Base-by-base conservation (phyloP, 2,888 invertebrate species). In the Cartodere bifasciata region DNA sequence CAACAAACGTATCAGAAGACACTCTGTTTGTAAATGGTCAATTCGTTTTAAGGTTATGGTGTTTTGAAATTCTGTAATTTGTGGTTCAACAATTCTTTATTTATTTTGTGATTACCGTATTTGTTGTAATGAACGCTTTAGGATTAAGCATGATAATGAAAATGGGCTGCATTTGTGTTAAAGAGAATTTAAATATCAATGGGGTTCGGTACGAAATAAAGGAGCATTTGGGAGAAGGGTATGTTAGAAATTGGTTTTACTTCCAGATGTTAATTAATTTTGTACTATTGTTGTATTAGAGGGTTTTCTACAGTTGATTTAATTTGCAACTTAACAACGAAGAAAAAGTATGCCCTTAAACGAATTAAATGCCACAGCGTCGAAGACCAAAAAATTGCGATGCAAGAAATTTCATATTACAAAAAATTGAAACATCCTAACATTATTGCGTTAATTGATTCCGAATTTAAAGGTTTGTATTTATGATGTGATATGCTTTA, bases 291-390 rank as follows among this genome's bases (percentile, higher is more conserved):
- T n/a, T n/a, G n/a, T n/a, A n/a, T n/a, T n/a, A 86, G 86, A 5
- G 86, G 85, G 6, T 87, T 86, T 53, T 85, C 85, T 49, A 70
- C 75, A 27, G 81, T 87, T 29, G 77, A 79, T 48, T 62, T 87
- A 41, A 75, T 79, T 1, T 80, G 84, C 56, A 78, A 82, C 50
- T 51, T 62, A 2, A 43, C 65, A 16, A 76, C 72, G 3, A 72
- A 69, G 44, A 73, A 72, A 40, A 62, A 68, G 39, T 84, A 71
- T 60, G 87, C 85, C 4, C 60, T 86, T 24, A 87, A 87, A 60
- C 68, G 80, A 46, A 81, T 86, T 34, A 68, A 70, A n/a, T 85
- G 84, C 48, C 85, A 86, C 56, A 74, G 78, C 37, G 63, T 71
- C 34, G 78, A 79, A 41, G 86, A 87, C 54, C 80, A 84, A 52